Conservation (phyloP, 1,140 invertebrate genomes). For the Scaptomyza pallida region DNA sequence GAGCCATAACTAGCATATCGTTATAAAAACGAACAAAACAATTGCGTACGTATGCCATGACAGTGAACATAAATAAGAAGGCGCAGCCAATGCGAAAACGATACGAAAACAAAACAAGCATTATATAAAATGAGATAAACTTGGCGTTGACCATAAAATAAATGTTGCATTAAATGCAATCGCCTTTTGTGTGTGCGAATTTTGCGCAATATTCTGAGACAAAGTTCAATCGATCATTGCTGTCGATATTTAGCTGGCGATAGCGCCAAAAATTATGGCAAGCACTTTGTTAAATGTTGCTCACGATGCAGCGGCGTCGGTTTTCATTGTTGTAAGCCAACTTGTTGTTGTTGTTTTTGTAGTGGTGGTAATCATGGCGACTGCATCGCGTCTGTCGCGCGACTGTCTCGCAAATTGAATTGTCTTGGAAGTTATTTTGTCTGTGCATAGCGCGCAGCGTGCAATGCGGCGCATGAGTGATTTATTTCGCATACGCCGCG, state of each 20-base stretch:
- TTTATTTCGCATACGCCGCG: conserved; percentile 80
- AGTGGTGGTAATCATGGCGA: conserved; percentile 52
- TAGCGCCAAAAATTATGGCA: conserved; percentile 79
- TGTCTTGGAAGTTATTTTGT: conserved; percentile 63
- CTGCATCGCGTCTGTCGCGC: conserved; percentile 59
- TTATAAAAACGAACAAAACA: conserved; percentile 28
- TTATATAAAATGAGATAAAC: conserved; percentile 33
- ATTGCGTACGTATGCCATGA: conserved; percentile 43
- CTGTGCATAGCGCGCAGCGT: conserved; percentile 3
- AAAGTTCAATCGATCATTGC: conserved; percentile 81
- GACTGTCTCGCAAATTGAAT: conserved; percentile 75
- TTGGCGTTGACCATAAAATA: conserved; percentile 52
- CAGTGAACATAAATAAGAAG: conserved; percentile 43
- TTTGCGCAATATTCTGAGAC: conserved; percentile 53
- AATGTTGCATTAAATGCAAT: conserved; percentile 71
- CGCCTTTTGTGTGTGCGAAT: conserved; percentile 57
- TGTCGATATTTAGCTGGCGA: conserved; percentile 76
- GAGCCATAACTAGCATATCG: conserved; percentile 2
- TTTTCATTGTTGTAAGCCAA: conserved; percentile 42
- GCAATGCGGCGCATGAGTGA: conserved; percentile 76
- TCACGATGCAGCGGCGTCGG: conserved; percentile 39
- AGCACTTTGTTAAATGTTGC: conserved; percentile 79
- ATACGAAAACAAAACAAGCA: neutral
- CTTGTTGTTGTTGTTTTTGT: conserved; percentile 34
- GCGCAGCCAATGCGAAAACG: conserved; percentile 5